These are phyloP conservation scores for Cyphomyrus discorhynchus DNA, from an alignment of 2,113 vertebrate genomes.

Conservation along the genomic window DNA sequence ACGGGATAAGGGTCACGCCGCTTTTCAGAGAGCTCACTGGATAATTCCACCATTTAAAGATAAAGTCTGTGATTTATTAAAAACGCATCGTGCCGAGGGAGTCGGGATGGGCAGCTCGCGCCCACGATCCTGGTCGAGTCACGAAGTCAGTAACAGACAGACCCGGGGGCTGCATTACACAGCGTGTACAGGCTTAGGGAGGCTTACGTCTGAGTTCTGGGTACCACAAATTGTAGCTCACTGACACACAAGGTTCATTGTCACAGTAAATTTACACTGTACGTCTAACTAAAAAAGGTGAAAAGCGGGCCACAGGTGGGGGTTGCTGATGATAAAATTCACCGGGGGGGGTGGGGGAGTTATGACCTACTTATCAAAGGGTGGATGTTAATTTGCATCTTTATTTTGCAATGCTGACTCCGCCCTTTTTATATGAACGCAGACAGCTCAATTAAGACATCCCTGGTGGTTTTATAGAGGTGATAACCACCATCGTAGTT, in stretches of 20 bases:
- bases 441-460: neutral
- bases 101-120: neutral
- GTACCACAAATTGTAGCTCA: neutral
- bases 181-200: neutral
- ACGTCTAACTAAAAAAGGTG: neutral
- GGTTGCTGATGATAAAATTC: neutral
- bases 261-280: neutral
- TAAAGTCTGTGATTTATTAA: neutral
- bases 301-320: neutral
- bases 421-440: neutral
- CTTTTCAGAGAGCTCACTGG: neutral
- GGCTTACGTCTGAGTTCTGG: neutral
- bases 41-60: neutral
- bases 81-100: neutral
- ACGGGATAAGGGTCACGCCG: slow-evolving; percentile 28
- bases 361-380: neutral
- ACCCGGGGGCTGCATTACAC: neutral
- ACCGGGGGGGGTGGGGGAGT: neutral
- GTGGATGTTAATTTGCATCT: neutral
- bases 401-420: neutral
- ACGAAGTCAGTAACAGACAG: neutral
- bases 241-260: neutral
- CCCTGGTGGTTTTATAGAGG: neutral
- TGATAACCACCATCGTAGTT: neutral
- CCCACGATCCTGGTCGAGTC: neutral